Conservation (phyloP, 2,797 vertebrate genomes). For the Hypotaenidia okinawae region DNA sequence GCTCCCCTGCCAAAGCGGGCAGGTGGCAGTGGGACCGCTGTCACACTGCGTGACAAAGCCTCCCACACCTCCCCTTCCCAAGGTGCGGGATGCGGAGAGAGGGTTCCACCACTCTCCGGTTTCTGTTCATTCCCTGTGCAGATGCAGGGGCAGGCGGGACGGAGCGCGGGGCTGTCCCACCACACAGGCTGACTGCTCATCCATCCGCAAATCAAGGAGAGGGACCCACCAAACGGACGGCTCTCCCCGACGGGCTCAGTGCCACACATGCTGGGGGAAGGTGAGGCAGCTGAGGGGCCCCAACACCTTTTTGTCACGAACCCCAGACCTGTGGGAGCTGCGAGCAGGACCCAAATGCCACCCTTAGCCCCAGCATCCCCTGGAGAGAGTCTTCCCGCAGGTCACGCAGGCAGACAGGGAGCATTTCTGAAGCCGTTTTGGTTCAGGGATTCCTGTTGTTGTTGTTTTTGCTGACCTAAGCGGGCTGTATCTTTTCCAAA, state of each 20-base stretch:
- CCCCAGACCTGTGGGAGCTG: accelerated
- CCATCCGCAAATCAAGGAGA: background rate
- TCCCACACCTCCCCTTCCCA: accelerated
- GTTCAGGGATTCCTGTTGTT: conserved; percentile 14
- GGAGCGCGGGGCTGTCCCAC: accelerated
- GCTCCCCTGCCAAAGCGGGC: accelerated
- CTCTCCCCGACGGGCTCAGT: accelerated
- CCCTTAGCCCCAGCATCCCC: background rate
- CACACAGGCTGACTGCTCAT: accelerated
- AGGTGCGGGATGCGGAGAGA: background rate
- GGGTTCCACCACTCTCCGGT: background rate
- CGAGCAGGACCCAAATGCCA: background rate
- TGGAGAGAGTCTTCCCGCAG: background rate
- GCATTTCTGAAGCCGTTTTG: background rate
- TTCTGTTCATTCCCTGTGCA: background rate
- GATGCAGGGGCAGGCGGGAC: background rate
- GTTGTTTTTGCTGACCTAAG: conserved; percentile 48
- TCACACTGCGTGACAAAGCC: accelerated
- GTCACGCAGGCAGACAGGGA: background rate
- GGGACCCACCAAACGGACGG: accelerated
- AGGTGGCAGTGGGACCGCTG: background rate
- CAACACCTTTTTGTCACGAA: background rate
- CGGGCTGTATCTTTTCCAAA: conserved; percentile 3
- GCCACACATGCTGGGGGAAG: accelerated
- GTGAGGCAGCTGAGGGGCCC: accelerated